These are phyloP conservation scores for Rotaria macrura DNA, from an alignment of 2,888 invertebrate species.

Conservation along the genomic window DNA sequence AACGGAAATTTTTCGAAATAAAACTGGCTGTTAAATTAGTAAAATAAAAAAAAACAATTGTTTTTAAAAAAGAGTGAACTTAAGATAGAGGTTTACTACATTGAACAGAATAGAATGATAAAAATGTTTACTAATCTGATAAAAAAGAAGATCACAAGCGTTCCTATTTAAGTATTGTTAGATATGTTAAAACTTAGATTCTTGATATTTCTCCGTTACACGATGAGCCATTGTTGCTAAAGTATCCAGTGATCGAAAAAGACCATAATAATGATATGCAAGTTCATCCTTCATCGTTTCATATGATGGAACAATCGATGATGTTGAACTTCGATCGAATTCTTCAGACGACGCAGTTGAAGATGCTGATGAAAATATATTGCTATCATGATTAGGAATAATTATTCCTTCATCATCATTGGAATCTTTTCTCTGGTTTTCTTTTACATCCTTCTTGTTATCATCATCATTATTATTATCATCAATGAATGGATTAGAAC, in stretches of 20 bases:
- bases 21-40: too few species aligned
- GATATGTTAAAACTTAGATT: not conserved
- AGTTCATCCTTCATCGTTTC: not conserved
- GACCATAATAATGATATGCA: constrained; percentile 6
- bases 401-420: not conserved
- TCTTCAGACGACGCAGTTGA: not conserved
- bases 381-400: not conserved
- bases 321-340: not conserved
- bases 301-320: not conserved
- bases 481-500: not conserved
- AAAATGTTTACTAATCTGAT: not conserved
- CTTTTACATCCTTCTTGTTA: not conserved
- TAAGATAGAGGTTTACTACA: too few species aligned
- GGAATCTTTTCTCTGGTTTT: not conserved
- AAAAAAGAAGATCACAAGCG: not conserved
- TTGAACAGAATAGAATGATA: too few species aligned
- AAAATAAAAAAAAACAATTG: too few species aligned
- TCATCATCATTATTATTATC: not conserved
- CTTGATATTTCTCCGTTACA: not conserved
- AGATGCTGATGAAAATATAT: not conserved
- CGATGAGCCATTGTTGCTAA: not conserved
- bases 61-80: too few species aligned
- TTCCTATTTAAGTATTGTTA: not conserved
- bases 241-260: not conserved
- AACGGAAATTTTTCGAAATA: too few species aligned